These are phyloP conservation scores for Hypothenemus hampei DNA, from an alignment of 1,140 invertebrate species.

Conservation along the genomic window DNA sequence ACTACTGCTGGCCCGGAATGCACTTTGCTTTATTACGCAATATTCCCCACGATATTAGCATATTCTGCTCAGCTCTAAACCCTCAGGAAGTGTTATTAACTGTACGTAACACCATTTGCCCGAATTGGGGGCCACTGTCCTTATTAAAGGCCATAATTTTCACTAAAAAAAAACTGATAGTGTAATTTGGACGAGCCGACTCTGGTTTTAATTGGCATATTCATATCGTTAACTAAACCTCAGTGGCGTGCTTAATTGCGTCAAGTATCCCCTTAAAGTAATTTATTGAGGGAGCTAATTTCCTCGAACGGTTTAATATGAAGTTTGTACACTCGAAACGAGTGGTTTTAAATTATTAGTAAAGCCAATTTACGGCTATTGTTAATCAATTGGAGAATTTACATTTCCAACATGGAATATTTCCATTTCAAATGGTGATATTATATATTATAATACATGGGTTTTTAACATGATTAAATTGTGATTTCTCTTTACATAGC, in stretches of 20 bases:
- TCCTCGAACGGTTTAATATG: conserved; percentile 12
- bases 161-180: background rate
- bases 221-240: conserved; percentile 14
- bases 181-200: background rate
- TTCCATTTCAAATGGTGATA: too few species aligned
- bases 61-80: conserved; percentile 23
- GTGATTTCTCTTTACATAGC: too few species aligned
- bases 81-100: conserved; percentile 24
- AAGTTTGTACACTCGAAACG: too few species aligned
- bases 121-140: background rate
- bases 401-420: too few species aligned
- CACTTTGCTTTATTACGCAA: conserved; percentile 21
- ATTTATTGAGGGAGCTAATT: conserved; percentile 19
- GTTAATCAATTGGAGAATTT: too few species aligned
- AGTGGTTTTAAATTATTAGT: too few species aligned
- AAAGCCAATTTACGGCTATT: too few species aligned
- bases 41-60: conserved; percentile 26
- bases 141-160: conserved; percentile 8
- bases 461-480: too few species aligned
- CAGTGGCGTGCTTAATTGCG: conserved; percentile 16
- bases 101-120: conserved; percentile 12
- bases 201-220: conserved; percentile 11
- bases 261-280: conserved; percentile 16
- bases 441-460: too few species aligned
- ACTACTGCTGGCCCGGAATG: too few species aligned